phyloP scores from a whole-genome alignment of 2,888 invertebrate species.

The Spodoptera exigua region DNA sequence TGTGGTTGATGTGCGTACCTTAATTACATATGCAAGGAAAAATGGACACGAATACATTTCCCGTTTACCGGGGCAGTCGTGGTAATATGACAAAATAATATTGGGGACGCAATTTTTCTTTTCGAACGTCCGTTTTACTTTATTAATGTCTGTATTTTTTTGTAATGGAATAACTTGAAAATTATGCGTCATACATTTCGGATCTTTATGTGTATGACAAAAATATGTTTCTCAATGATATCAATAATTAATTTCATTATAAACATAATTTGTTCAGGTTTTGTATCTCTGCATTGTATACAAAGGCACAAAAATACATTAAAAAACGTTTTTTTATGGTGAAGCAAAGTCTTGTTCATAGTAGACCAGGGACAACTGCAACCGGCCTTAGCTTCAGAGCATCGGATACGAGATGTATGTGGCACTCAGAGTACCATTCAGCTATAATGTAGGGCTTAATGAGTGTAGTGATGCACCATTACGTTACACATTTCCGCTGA shows the following conservation, averaged over 20 bases:
- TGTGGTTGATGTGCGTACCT: background rate
- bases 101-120: too few species aligned
- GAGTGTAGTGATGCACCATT: constrained; percentile 49
- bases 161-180: too few species aligned
- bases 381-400: constrained; percentile 18
- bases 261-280: too few species aligned
- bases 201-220: too few species aligned
- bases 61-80: too few species aligned
- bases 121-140: too few species aligned
- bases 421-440: constrained; percentile 36
- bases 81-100: too few species aligned
- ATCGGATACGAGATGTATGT: constrained; percentile 36
- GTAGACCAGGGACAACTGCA: background rate
- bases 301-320: background rate
- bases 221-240: too few species aligned
- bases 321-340: too few species aligned
- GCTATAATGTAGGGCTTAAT: constrained; percentile 49
- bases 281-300: constrained; percentile 4
- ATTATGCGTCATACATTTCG: too few species aligned
- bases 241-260: too few species aligned
- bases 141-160: too few species aligned
- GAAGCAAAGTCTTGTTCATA: background rate
- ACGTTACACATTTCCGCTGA: constrained; percentile 37
- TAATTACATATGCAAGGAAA: constrained; percentile 1
- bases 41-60: background rate